Conservation (phyloP, 2,888 invertebrate genomes). For the Carcina quercana region DNA sequence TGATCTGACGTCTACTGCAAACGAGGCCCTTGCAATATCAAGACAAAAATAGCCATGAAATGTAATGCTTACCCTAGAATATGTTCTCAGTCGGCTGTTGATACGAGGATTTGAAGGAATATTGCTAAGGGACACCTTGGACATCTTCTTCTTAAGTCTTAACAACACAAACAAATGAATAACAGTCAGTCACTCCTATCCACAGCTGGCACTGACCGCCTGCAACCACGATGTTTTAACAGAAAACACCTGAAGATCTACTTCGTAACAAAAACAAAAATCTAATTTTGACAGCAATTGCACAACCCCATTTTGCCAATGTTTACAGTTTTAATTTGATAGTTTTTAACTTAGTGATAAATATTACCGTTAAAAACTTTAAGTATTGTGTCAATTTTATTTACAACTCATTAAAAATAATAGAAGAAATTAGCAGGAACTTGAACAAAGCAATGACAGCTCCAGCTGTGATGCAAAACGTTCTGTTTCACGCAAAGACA, state of each 20-base stretch:
- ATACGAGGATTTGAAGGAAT: conserved; percentile 66
- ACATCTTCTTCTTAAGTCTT: conserved; percentile 44
- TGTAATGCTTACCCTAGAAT: conserved; percentile 57
- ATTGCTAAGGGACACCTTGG: conserved; percentile 65
- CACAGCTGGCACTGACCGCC: conserved; percentile 34
- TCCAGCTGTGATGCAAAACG: too few species aligned
- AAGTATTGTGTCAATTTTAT: too few species aligned
- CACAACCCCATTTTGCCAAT: conserved; percentile 35
- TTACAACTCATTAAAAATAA: too few species aligned
- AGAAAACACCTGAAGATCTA: conserved; percentile 36
- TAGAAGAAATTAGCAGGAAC: conserved; percentile 35
- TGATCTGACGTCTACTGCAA: conserved; percentile 7
- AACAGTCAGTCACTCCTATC: conserved; percentile 39
- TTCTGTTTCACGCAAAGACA: conserved; percentile 39
- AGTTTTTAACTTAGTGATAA: too few species aligned
- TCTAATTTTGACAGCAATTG: conserved; percentile 43
- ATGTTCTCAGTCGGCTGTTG: conserved; percentile 53
- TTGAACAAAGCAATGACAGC: conserved; percentile 16
- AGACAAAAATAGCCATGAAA: conserved; percentile 13
- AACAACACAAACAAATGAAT: conserved; percentile 36
- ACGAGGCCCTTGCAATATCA: conserved; percentile 15
- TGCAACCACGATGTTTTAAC: conserved; percentile 38
- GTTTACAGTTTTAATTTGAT: neutral
- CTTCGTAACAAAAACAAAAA: conserved; percentile 38
- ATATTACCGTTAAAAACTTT: too few species aligned